Evolutionary conservation across 2,113 vertebrate species (phyloP).

Genomic region (Alouatta palliata): DNA sequence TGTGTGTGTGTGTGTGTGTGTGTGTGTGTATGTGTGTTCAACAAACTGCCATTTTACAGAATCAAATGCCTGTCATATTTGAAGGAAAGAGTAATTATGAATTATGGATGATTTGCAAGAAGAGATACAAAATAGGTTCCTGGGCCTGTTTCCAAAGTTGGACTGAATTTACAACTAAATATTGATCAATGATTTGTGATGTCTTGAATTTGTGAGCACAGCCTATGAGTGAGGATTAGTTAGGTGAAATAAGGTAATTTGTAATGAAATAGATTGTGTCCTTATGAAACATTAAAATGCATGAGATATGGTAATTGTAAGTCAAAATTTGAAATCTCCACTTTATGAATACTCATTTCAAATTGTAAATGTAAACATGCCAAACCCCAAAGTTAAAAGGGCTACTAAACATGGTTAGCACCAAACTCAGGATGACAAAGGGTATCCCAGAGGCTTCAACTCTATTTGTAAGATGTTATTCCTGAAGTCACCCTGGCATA

Average conservation of each 20-base stretch:
- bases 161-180: conserved; percentile 80
- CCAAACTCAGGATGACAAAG: fast-evolving
- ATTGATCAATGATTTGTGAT: conserved; percentile 84
- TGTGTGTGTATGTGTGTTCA: neutral
- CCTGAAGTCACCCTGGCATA: no score
- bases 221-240: conserved; percentile 77
- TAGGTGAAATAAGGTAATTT: conserved; percentile 79
- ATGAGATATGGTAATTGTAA: conserved; percentile 69
- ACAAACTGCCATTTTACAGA: conserved; percentile 41
- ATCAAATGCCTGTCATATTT: conserved; percentile 68
- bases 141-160: conserved; percentile 74
- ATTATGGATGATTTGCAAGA: conserved; percentile 80
- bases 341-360: conserved; percentile 52
- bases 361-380: neutral
- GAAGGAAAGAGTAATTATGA: conserved; percentile 80
- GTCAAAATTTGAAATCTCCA: conserved; percentile 72
- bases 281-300: conserved; percentile 81
- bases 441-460: fast-evolving
- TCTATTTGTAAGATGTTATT: no score
- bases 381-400: neutral
- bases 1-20: neutral
- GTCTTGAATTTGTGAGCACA: conserved; percentile 76
- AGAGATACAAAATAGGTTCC: conserved; percentile 77
- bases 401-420: fast-evolving
- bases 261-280: conserved; percentile 82